phyloP scores from a whole-genome alignment of 2,113 vertebrate genomes.

The Oriolus oriolus region DNA sequence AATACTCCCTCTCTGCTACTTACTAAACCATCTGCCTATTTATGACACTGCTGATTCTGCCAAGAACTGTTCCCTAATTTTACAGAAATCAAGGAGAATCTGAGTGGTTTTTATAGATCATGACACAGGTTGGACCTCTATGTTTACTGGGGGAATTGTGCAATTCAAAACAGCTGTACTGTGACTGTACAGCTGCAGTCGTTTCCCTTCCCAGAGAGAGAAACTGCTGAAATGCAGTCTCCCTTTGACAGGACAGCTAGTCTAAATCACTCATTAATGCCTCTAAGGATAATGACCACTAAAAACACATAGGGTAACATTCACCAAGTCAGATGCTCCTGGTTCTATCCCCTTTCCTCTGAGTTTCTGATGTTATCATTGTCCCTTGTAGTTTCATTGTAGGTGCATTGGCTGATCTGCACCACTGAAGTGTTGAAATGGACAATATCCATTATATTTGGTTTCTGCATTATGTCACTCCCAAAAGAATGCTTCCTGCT shows the following conservation, averaged over 20 bases:
- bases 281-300: neutral
- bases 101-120: neutral
- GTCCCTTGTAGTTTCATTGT: neutral
- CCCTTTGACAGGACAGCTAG: neutral
- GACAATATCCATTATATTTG: neutral
- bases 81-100: neutral
- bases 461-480: neutral
- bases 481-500: neutral
- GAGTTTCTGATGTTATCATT: neutral
- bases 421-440: neutral
- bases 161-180: neutral
- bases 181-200: neutral
- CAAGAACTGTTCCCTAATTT: neutral
- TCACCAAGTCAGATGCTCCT: accelerated
- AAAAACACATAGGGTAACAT: neutral
- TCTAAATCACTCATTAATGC: neutral
- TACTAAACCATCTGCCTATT: neutral
- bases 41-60: neutral
- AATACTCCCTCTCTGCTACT: neutral
- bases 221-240: neutral
- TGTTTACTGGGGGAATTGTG: neutral
- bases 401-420: neutral
- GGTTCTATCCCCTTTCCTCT: neutral
- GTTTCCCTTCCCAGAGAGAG: neutral
- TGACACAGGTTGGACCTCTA: neutral